A percentile compares a stretch with the other conserved stretches of the same genome.
phyloP scores from a whole-genome alignment of 2,888 invertebrate species.

The Rhodophaea formosa region DNA sequence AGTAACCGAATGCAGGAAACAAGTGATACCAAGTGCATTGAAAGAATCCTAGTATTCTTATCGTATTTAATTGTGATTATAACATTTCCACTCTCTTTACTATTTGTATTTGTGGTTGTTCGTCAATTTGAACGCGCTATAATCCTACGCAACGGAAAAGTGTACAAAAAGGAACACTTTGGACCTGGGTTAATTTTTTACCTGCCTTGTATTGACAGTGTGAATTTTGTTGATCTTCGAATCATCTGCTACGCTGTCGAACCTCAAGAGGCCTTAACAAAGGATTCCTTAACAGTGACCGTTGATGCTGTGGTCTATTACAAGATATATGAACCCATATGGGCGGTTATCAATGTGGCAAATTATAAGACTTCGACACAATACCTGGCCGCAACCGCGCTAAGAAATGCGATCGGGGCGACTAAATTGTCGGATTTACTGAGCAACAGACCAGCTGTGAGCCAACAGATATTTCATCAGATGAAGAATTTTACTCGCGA shows the following conservation, averaged over 20 bases:
- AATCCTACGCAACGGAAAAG: slow-evolving; percentile 90
- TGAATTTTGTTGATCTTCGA: slow-evolving; percentile 92
- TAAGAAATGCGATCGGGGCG: slow-evolving; percentile 93
- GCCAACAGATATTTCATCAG: slow-evolving; percentile 88
- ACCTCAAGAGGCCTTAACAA: slow-evolving; percentile 87
- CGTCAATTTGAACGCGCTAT: slow-evolving; percentile 91
- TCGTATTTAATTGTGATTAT: slow-evolving; percentile 42
- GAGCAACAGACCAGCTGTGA: slow-evolving; percentile 90
- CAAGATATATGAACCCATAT: slow-evolving; percentile 85
- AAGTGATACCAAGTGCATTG: slow-evolving; percentile 33
- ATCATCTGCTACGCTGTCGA: slow-evolving; percentile 95
- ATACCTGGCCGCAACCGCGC: slow-evolving; percentile 88
- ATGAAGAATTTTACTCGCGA: slow-evolving; percentile 89
- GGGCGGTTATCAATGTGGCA: slow-evolving; percentile 80
- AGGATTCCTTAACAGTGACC: slow-evolving; percentile 93
- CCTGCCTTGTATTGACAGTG: slow-evolving; percentile 93
- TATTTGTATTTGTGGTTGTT: slow-evolving; percentile 69
- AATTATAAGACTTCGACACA: slow-evolving; percentile 83
- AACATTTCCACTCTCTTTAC: slow-evolving; percentile 49
- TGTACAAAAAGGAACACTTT: slow-evolving; percentile 83
- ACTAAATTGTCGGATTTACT: slow-evolving; percentile 92
- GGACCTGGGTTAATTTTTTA: slow-evolving; percentile 93
- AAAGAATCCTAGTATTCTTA: slow-evolving; percentile 40
- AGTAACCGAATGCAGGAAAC: slow-evolving; percentile 3
- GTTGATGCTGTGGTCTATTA: slow-evolving; percentile 93